Percentiles rank a stretch among this genome's conserved stretches.
These are phyloP conservation scores for Peromyscus maniculatus DNA, from an alignment of 2,113 vertebrate species.

Conservation along the genomic window DNA sequence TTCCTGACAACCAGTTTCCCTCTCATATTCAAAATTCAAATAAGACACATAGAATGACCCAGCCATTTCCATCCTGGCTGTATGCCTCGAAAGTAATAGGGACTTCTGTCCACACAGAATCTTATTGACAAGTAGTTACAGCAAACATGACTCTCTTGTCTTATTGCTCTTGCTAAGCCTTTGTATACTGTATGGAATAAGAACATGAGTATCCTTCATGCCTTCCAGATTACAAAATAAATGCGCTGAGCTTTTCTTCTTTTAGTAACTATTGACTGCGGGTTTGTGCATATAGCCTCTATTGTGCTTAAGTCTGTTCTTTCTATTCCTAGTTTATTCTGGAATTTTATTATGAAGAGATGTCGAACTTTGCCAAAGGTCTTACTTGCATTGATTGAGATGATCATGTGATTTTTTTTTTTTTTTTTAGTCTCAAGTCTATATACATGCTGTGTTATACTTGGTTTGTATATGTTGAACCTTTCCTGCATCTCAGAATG, in stretches of 20 bases:
- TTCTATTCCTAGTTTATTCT: background rate
- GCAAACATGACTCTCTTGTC: background rate
- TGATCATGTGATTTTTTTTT: background rate
- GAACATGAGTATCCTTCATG: background rate
- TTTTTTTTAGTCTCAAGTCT: background rate
- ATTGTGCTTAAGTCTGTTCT: background rate
- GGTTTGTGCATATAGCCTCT: background rate
- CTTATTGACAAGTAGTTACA: background rate
- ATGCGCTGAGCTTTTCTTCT: background rate
- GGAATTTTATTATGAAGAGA: background rate
- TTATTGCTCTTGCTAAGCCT: background rate
- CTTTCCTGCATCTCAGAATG: background rate
- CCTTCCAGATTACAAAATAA: too few species aligned
- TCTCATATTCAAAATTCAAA: constrained; percentile 17
- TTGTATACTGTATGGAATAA: background rate
- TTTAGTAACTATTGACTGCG: background rate
- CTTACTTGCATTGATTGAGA: too few species aligned
- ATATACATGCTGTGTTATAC: background rate
- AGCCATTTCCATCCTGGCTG: background rate
- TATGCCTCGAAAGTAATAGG: background rate
- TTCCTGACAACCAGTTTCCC: constrained; percentile 1
- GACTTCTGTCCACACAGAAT: background rate
- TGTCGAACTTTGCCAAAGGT: background rate
- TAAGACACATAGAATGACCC: background rate
- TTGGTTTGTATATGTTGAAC: background rate